phyloP scores from a whole-genome alignment of 53 echinoderm and acorn worm species.

The Actinopyga echinites region DNA sequence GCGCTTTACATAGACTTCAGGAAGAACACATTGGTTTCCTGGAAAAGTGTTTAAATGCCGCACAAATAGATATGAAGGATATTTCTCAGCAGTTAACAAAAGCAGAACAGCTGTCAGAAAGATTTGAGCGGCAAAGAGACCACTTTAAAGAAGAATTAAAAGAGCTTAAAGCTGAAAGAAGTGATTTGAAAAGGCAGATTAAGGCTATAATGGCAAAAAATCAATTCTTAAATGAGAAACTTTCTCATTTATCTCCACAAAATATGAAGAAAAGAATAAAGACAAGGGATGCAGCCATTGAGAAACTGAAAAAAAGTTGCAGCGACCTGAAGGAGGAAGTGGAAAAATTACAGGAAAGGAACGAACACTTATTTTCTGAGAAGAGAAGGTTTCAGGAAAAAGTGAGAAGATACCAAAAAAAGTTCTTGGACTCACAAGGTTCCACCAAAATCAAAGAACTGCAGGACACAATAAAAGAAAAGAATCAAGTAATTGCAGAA shows the following conservation, averaged over 20 bases:
- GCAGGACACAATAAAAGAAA: constrained; percentile 12
- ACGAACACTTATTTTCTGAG: constrained; percentile 5
- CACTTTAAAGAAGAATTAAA: constrained; percentile 29
- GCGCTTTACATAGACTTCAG: too few species aligned
- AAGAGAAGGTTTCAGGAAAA: constrained; percentile 22
- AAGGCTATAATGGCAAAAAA: neutral
- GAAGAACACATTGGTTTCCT: neutral
- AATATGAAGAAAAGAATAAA: constrained; percentile 46
- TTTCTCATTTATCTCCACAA: constrained; percentile 6
- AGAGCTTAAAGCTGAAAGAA: constrained; percentile 2
- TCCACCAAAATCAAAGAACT: constrained; percentile 32
- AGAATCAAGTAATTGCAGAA: constrained; percentile 33
- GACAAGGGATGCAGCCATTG: constrained; percentile 25
- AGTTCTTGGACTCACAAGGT: constrained; percentile 1
- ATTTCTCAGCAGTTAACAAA: constrained; percentile 11
- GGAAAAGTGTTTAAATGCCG: constrained; percentile 4
- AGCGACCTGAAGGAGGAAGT: neutral
- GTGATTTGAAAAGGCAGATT: constrained; percentile 6
- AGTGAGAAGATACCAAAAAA: constrained; percentile 18
- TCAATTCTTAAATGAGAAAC: neutral
- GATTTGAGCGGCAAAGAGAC: constrained; percentile 1
- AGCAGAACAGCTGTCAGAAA: neutral
- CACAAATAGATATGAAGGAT: constrained; percentile 37
- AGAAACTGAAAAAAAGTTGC: constrained; percentile 18
- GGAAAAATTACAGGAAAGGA: constrained; percentile 9